Base-by-base conservation (phyloP, 2,888 invertebrate species). In the Cartodere bifasciata region DNA sequence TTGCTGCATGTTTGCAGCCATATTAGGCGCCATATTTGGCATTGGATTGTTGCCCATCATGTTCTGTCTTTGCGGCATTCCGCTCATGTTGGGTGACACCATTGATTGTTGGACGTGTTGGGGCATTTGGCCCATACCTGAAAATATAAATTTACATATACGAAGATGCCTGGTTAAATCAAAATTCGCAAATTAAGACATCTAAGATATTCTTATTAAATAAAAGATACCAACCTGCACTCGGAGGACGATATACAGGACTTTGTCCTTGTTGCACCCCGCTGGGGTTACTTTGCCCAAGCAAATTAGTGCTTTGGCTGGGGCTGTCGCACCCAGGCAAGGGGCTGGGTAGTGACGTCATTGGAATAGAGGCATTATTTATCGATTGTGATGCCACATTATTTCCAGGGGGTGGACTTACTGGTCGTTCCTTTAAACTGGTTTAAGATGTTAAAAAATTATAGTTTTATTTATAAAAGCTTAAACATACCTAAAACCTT, bases 401-500 rank as follows among this genome's bases (percentile, higher is more conserved):
- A 34, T 48, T 46, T 13, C 63, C 63, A 20, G 61, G 58, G 4
- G 63, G 62, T 3, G 72, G 78, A 52, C 75, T 77, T 4, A 76
- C 65, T 1, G 77, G 75, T n/a, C 76, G 61, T 45, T 78, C 78
- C 47, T 78, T 77, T 4, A 78, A 55, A 47, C 67, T 67, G 40
- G n/a, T n/a, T n/a, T n/a, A n/a, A n/a, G n/a, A n/a, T n/a, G n/a
- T n/a, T n/a, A 27, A 40, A 38, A 31, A 16, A 29, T 17, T 9
- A 17, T 4, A 32, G 25, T 13, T 25, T 14, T 21, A n/a, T 10
- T 5, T 16, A 20, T 34, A 2, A 13, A 16, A 27, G 14, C 13
- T 14, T 27, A 24, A 15, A 12, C 39, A 48, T 53, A 73, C 64
- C 76, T 72, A 51, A 69, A 81, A 4, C 82, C 82, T 53, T 75